A percentile compares a stretch with the other conserved stretches of the same genome.
Conservation (phyloP, 2,797 vertebrate genomes). For the Micrastur ruficollis region DNA sequence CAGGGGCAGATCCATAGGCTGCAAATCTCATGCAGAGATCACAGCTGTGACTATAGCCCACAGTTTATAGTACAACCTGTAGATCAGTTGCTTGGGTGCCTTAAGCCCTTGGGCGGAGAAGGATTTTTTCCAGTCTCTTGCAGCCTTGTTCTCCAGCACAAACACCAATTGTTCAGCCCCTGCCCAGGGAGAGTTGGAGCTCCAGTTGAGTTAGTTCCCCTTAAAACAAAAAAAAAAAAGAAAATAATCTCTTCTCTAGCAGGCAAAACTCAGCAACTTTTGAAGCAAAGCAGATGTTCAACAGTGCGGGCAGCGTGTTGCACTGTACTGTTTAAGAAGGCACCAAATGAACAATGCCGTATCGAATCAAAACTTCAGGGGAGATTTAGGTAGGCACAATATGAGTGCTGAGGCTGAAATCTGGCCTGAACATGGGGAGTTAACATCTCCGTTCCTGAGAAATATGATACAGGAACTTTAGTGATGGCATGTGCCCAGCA, state of each 20-base stretch:
- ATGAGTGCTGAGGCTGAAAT: not conserved
- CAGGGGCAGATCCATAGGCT: not conserved
- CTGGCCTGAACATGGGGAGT: not conserved
- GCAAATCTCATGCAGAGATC: not conserved
- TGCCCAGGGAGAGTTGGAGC: not conserved
- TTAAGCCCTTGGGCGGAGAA: not conserved
- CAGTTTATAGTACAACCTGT: not conserved
- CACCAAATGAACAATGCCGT: not conserved
- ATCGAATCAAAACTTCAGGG: constrained; percentile 13
- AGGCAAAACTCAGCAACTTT: not conserved
- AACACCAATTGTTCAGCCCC: not conserved
- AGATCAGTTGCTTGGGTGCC: not conserved
- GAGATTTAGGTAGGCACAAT: constrained; percentile 3
- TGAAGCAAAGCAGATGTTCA: constrained; percentile 18
- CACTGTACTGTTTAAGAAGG: not conserved
- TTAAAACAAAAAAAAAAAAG: not conserved
- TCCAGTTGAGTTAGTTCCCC: not conserved
- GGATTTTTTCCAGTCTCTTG: not conserved
- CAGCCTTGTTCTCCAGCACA: not conserved
- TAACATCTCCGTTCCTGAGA: not conserved
- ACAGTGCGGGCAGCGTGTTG: not conserved
- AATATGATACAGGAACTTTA: not conserved
- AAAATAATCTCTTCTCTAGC: not conserved
- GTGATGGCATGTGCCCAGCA: not conserved
- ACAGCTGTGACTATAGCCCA: not conserved